phyloP scores from a whole-genome alignment of 2,888 invertebrate genomes.

The Flabesymbios commensalis region DNA sequence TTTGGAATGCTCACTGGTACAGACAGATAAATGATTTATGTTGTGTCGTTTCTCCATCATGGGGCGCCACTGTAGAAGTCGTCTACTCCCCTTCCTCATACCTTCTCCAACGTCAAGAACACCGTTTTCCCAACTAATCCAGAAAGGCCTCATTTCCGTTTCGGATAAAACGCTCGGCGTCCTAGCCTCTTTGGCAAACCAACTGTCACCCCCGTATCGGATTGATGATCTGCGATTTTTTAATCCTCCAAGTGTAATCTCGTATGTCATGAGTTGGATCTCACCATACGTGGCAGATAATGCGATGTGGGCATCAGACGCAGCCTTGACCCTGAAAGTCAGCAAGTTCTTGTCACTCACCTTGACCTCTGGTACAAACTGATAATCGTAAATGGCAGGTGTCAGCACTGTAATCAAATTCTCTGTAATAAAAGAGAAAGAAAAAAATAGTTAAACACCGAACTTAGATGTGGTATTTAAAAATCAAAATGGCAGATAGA shows the following conservation, averaged over 20 bases:
- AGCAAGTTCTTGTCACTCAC: slow-evolving; percentile 52
- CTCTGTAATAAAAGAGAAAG: slow-evolving; percentile 38
- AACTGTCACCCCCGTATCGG: slow-evolving; percentile 37
- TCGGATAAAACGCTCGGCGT: slow-evolving; percentile 31
- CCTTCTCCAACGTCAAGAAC: slow-evolving; percentile 50
- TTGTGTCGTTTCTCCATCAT: slow-evolving; percentile 47
- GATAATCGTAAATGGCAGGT: slow-evolving; percentile 52
- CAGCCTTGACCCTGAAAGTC: slow-evolving; percentile 53
- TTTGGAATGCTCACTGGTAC: slow-evolving; percentile 49
- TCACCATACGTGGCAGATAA: slow-evolving; percentile 57
- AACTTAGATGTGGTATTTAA: too few species aligned
- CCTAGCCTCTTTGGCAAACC: slow-evolving; percentile 42
- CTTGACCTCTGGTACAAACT: slow-evolving; percentile 54
- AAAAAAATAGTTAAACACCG: background rate
- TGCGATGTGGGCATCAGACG: slow-evolving; percentile 51
- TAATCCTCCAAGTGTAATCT: slow-evolving; percentile 50
- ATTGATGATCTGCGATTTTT: slow-evolving; percentile 49
- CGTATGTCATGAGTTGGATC: slow-evolving; percentile 51
- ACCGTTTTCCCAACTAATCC: slow-evolving; percentile 51
- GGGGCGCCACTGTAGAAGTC: slow-evolving; percentile 44
- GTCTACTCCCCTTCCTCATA: slow-evolving; percentile 42
- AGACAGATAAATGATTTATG: slow-evolving; percentile 54
- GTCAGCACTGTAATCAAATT: slow-evolving; percentile 57
- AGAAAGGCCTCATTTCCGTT: slow-evolving; percentile 50
- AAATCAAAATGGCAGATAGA: too few species aligned